A percentile compares a stretch with the other conserved stretches of the same genome.
These are phyloP conservation scores for Mesitornis unicolor DNA, from an alignment of 2,113 vertebrate species.

Conservation along the genomic window DNA sequence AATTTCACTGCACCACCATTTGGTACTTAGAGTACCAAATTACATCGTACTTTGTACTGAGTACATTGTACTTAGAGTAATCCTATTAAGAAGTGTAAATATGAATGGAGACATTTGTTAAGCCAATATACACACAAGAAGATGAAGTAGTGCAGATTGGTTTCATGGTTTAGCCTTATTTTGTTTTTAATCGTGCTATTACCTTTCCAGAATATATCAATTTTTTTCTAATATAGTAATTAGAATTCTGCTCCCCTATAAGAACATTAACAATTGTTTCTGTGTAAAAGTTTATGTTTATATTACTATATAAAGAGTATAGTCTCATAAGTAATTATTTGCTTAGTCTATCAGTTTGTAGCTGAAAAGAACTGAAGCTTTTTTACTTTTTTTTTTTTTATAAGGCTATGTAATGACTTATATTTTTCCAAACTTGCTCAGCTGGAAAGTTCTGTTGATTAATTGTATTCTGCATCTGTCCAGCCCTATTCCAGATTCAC, in stretches of 20 bases:
- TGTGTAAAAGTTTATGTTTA: not conserved
- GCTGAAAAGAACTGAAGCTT: not conserved
- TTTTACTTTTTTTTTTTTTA: not conserved
- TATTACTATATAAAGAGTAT: not conserved
- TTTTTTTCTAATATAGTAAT: not conserved
- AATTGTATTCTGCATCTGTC: not conserved
- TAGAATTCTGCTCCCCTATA: not conserved
- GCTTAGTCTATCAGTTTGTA: not conserved
- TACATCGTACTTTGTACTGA: too few species aligned
- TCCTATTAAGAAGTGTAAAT: not conserved
- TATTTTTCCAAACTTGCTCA: not conserved
- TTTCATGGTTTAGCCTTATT: not conserved
- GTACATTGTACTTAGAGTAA: not conserved
- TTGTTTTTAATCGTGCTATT: not conserved
- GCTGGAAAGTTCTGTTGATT: not conserved
- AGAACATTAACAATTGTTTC: not conserved
- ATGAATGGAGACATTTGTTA: conserved; percentile 5
- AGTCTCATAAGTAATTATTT: not conserved
- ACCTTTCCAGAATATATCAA: not conserved
- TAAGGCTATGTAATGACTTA: not conserved
- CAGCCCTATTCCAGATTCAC: not conserved
- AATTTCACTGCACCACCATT: not conserved
- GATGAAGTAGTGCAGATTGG: not conserved
- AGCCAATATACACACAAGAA: not conserved
- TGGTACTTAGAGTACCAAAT: too few species aligned